These are phyloP conservation scores for Sebastolobus altivelis DNA, from an alignment of 2,797 vertebrate species.

Conservation along the genomic window DNA sequence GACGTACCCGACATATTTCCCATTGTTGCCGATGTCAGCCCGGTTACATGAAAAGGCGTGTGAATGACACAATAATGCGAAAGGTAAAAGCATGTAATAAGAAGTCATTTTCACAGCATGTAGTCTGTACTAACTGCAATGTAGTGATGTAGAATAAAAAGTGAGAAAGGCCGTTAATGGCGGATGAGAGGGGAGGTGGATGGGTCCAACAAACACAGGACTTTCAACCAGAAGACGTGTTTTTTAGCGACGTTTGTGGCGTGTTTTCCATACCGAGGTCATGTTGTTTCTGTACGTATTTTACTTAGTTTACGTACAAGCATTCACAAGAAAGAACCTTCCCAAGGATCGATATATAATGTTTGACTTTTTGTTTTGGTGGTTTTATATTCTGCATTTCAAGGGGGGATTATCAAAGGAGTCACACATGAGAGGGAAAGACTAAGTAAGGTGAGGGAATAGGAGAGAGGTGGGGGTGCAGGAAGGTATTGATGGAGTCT, in stretches of 20 bases:
- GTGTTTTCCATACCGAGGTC: no score
- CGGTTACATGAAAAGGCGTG: neutral
- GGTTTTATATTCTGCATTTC: constrained; percentile 16
- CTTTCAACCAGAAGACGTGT: no score
- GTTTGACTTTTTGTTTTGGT: neutral
- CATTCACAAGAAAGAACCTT: constrained; percentile 3
- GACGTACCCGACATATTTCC: neutral
- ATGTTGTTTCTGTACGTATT: no score
- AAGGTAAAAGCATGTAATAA: no score
- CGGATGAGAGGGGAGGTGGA: no score
- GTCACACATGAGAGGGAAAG: neutral
- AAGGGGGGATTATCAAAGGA: neutral
- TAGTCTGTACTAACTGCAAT: no score
- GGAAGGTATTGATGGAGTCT: constrained; percentile 42
- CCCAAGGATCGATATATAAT: neutral
- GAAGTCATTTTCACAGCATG: no score
- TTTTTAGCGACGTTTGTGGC: accelerated
- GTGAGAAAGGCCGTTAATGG: no score
- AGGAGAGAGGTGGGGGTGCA: neutral
- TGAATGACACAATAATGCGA: no score
- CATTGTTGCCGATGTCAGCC: neutral
- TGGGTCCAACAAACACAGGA: no score
- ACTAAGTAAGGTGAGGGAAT: neutral
- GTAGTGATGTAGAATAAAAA: no score
- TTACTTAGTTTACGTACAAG: neutral